Conservation (phyloP, 1,140 invertebrate genomes). For the Euschistus heros region DNA sequence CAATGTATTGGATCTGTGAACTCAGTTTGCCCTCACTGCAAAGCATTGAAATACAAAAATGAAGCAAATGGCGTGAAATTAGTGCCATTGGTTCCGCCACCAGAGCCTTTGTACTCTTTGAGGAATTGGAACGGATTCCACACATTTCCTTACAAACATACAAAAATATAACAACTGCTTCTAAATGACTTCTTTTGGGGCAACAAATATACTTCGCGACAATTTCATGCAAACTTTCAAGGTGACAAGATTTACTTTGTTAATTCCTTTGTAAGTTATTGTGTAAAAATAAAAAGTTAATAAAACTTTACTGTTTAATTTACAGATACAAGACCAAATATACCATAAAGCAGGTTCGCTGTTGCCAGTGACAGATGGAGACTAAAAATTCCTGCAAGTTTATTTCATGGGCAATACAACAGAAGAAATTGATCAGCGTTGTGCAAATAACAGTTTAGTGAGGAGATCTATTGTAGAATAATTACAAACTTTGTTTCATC, state of each 20-base stretch:
- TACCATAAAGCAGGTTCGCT: slow-evolving; percentile 33
- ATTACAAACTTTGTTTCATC: slow-evolving; percentile 34
- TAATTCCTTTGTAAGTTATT: not conserved
- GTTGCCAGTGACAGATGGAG: slow-evolving; percentile 26
- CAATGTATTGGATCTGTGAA: not conserved
- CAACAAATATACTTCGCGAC: slow-evolving; percentile 30
- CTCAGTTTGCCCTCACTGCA: not conserved
- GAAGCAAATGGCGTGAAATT: slow-evolving; percentile 26
- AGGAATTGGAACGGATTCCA: slow-evolving; percentile 30
- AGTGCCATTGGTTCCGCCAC: slow-evolving; percentile 24
- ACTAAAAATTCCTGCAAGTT: slow-evolving; percentile 33
- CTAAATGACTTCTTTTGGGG: slow-evolving; percentile 32
- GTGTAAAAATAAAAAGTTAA: not conserved
- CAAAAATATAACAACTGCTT: slow-evolving; percentile 30
- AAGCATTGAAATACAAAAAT: slow-evolving; percentile 5
- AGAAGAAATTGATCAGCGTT: not conserved
- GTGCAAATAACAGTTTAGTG: slow-evolving; percentile 31
- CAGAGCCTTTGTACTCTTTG: slow-evolving; percentile 32
- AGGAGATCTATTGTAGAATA: slow-evolving; percentile 33
- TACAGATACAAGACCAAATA: not conserved
- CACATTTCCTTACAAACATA: slow-evolving; percentile 26
- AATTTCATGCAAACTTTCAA: slow-evolving; percentile 19
- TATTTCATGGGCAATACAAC: slow-evolving; percentile 30
- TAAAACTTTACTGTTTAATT: not conserved
- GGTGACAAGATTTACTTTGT: not conserved